These are phyloP conservation scores for Phylloscopus trochilus DNA, from an alignment of 2,113 vertebrate species.

Conservation along the genomic window DNA sequence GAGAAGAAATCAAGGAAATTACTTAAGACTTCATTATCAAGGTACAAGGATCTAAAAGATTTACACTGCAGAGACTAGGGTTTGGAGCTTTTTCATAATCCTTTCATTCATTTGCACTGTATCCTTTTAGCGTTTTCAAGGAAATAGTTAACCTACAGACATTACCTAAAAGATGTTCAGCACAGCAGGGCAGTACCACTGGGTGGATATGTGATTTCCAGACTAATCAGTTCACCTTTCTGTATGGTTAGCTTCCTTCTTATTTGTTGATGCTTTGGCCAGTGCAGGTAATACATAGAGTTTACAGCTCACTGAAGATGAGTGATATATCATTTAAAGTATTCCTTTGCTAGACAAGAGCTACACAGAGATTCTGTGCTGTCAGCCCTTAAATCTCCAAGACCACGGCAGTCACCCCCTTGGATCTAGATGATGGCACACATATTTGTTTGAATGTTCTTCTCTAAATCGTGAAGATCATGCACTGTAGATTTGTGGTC, in stretches of 20 bases:
- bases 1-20: neutral
- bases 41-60: neutral
- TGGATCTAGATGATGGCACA: neutral
- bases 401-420: neutral
- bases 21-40: neutral
- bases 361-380: neutral
- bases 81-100: neutral
- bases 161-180: neutral
- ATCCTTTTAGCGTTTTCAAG: neutral
- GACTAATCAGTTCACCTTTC: neutral
- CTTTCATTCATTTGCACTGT: neutral
- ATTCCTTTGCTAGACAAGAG: neutral
- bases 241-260: neutral
- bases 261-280: neutral
- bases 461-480: neutral
- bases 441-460: constrained; percentile 4
- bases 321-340: constrained; percentile 34
- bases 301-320: neutral
- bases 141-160: neutral
- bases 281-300: neutral
- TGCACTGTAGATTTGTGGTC: neutral
- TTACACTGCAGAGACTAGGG: neutral
- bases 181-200: neutral
- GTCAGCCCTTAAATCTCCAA: constrained; percentile 27
- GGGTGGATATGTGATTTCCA: neutral